Conservation (phyloP, 37 sponge, comb jelly and placozoan species). For the Theonella swinhoei region DNA sequence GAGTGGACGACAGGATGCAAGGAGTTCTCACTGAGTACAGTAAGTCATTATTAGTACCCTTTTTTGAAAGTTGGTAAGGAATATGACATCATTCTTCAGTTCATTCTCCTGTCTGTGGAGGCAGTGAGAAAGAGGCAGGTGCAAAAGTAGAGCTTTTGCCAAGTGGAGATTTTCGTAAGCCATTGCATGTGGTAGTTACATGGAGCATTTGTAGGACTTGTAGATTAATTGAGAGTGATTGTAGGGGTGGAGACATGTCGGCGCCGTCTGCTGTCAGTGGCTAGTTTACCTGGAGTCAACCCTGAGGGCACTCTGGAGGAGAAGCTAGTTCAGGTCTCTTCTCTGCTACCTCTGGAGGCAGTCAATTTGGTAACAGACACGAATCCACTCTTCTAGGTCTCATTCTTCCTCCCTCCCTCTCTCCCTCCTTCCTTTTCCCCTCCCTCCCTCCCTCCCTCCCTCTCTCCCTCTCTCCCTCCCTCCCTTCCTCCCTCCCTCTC, state of each 20-base stretch:
- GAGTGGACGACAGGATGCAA: slow-evolving; percentile 74
- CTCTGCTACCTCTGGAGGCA: slow-evolving; percentile 62
- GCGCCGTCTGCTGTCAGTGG: slow-evolving; percentile 56
- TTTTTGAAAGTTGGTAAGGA: no score
- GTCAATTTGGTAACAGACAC: slow-evolving; percentile 56
- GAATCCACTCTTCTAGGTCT: no score
- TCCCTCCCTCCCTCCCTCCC: neutral
- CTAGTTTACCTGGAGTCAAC: slow-evolving; percentile 67
- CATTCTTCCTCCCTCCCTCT: neutral
- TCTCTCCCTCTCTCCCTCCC: neutral
- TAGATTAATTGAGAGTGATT: no score
- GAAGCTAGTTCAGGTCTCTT: slow-evolving; percentile 62
- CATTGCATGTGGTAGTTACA: no score
- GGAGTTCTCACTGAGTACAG: slow-evolving; percentile 41
- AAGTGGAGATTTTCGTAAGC: slow-evolving; percentile 79
- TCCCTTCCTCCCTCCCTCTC: neutral
- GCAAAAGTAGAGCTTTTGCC: slow-evolving; percentile 70
- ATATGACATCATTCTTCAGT: no score
- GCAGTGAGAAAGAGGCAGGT: neutral
- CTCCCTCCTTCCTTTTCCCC: neutral
- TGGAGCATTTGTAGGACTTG: no score
- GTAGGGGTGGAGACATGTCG: slow-evolving; percentile 62
- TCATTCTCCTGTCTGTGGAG: neutral
- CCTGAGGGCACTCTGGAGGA: slow-evolving; percentile 56
- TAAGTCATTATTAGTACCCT: slow-evolving; percentile 13